phyloP scores from a whole-genome alignment of 2,113 vertebrate genomes.

The Rhea americana region DNA sequence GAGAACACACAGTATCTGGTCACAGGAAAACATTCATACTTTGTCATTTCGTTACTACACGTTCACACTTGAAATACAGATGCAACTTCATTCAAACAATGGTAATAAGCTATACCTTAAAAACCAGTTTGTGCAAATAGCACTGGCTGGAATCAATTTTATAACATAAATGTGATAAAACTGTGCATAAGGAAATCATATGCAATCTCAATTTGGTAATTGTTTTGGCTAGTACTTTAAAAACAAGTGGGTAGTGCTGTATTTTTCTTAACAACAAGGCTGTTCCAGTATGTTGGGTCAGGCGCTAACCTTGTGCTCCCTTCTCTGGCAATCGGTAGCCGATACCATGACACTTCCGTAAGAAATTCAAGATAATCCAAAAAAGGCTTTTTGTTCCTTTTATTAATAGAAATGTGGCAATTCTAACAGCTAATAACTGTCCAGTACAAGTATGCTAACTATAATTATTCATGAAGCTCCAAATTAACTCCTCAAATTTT shows the following conservation, averaged over 20 bases:
- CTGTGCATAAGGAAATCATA: neutral
- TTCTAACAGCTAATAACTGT: neutral
- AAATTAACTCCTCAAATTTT: neutral
- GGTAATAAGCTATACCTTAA: slow-evolving; percentile 44
- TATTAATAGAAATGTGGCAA: neutral
- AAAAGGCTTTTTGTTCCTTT: neutral
- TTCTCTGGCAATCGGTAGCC: slow-evolving; percentile 32
- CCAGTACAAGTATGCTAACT: neutral
- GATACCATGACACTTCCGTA: neutral
- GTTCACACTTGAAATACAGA: slow-evolving; percentile 47
- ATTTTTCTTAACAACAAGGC: neutral
- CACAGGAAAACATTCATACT: slow-evolving; percentile 48
- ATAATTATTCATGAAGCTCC: neutral
- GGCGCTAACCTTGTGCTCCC: neutral
- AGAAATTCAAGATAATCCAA: slow-evolving; percentile 6
- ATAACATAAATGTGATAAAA: neutral
- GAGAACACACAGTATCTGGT: slow-evolving; percentile 46
- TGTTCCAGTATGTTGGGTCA: neutral
- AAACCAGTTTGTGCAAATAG: slow-evolving; percentile 19
- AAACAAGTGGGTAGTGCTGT: neutral
- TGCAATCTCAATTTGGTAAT: neutral
- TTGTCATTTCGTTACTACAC: slow-evolving; percentile 34
- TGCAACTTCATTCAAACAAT: slow-evolving; percentile 36
- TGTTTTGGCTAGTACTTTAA: slow-evolving; percentile 1
- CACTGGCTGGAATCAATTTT: slow-evolving; percentile 22